A percentile compares a stretch with the other conserved stretches of the same genome.
Conservation (phyloP, 2,888 invertebrate genomes). For the Periphyllus acericola region DNA sequence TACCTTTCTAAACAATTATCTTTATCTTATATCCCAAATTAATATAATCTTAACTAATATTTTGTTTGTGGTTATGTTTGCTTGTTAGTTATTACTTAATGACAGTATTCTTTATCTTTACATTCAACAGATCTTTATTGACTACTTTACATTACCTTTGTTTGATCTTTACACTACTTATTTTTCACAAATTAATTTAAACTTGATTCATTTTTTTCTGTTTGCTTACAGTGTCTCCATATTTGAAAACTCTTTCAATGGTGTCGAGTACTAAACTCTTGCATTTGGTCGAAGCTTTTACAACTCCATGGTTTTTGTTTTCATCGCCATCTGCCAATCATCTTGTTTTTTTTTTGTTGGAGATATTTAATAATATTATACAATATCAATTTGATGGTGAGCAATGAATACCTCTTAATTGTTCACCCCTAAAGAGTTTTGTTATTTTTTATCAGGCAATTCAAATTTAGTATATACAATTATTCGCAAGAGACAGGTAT, state of each 20-base stretch:
- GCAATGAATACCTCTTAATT: conserved; percentile 65
- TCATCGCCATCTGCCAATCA: conserved; percentile 97
- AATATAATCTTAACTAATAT: too few species aligned
- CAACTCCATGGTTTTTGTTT: conserved; percentile 99
- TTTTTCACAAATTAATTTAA: too few species aligned
- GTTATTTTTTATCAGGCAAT: conserved; percentile 76
- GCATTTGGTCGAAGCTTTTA: conserved; percentile 96
- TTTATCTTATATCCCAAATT: too few species aligned
- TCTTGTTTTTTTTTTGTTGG: conserved; percentile 95
- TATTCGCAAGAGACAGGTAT: conserved; percentile 97
- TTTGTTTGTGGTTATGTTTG: too few species aligned
- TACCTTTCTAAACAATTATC: too few species aligned
- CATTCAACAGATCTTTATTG: too few species aligned
- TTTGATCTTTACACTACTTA: too few species aligned
- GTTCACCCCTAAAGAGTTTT: conserved; percentile 28
- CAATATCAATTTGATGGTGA: conserved; percentile 98
- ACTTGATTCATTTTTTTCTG: not conserved
- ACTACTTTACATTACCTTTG: too few species aligned
- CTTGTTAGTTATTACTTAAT: too few species aligned
- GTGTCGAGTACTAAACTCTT: conserved; percentile 97
- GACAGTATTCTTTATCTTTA: too few species aligned
- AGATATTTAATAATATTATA: conserved; percentile 99
- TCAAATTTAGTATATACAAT: conserved; percentile 99
- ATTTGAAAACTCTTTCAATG: conserved; percentile 98
- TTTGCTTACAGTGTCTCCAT: conserved; percentile 86